A percentile compares a stretch with the other conserved stretches of the same genome.
Evolutionary conservation across 2,888 invertebrate genomes (phyloP).

Genomic region (Platycheirus albimanus): DNA sequence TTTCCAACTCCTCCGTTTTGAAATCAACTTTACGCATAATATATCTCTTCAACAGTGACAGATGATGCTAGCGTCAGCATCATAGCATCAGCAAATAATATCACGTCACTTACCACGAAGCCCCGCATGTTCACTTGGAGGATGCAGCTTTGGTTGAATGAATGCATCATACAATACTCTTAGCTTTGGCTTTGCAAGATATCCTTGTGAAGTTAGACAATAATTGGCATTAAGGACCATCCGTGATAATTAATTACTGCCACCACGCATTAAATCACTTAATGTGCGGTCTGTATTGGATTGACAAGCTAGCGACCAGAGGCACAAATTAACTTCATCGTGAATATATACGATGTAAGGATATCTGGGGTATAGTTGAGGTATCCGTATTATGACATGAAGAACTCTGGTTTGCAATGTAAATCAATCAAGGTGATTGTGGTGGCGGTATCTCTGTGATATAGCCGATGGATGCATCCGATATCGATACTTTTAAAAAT

Average conservation of each 20-base stretch:
- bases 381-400: not conserved
- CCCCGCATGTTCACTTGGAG: slow-evolving; percentile 36
- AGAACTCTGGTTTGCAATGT: not conserved
- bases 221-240: slow-evolving; percentile 55
- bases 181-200: slow-evolving; percentile 7
- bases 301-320: slow-evolving; percentile 22
- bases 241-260: slow-evolving; percentile 63
- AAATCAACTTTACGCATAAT: not conserved
- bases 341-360: slow-evolving; percentile 1
- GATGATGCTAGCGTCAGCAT: slow-evolving; percentile 34
- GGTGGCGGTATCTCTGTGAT: not conserved
- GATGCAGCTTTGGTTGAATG: slow-evolving; percentile 43
- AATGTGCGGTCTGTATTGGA: slow-evolving; percentile 34
- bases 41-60: slow-evolving; percentile 12
- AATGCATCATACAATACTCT: not conserved
- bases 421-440: slow-evolving; percentile 29
- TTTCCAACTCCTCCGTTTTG: not conserved
- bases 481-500: not conserved
- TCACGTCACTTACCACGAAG: slow-evolving; percentile 18
- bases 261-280: slow-evolving; percentile 45
- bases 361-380: slow-evolving; percentile 14
- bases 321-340: slow-evolving; percentile 11
- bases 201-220: slow-evolving; percentile 8
- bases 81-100: slow-evolving; percentile 42
- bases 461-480: no score